Evolutionary conservation across 2,888 invertebrate species (phyloP), one percentile per base, ranked within the genome.

Genomic region (Neocrepidodera transversa): DNA sequence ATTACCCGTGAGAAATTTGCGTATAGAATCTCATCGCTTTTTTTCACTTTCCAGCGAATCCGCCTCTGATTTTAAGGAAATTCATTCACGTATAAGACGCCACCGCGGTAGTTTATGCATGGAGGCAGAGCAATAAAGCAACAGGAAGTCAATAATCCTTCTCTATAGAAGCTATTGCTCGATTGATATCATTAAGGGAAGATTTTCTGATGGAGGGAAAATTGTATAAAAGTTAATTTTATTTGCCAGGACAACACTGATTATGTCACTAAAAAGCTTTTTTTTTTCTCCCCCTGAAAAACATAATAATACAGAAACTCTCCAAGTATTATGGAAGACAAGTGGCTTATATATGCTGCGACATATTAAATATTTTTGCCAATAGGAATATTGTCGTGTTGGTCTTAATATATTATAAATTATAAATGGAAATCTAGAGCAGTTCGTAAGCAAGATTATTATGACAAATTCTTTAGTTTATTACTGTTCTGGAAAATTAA

Each of bases 131-230:
- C 40, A 5, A 40, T 40, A 40, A 40, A 40, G 42, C 42, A 42
- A 42, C 42, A 42, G 42, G 42, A 42, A 42, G 42, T 42, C 42
- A 20, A 42, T 42, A 42, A 42, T 42, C 42, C 20, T 42, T 42
- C 42, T 42, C 42, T 20, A 42, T 42, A 13, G 42, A 42, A 42
- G 4, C 23, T 6, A 23, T 23, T 23, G 4, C 23, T 23, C 6
- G 23, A 23, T 42, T 42, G 42, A 42, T 42, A 42, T 42, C 42
- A 42, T 42, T 42, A 42, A 42, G 42, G 13, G 23, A 20, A n/a
- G 42, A 20, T 42, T 42, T 20, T 42, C 42, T 20, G 42, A 42
- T 20, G 20, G 13, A 42, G 20, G 20, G 42, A 7, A 42, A 42
- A 42, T 42, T 42, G 42, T 42, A 42, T 7, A 13, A 20, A 42